Evolutionary conservation across 2,888 invertebrate species (phyloP).

Genomic region (Eudemis profundana): DNA sequence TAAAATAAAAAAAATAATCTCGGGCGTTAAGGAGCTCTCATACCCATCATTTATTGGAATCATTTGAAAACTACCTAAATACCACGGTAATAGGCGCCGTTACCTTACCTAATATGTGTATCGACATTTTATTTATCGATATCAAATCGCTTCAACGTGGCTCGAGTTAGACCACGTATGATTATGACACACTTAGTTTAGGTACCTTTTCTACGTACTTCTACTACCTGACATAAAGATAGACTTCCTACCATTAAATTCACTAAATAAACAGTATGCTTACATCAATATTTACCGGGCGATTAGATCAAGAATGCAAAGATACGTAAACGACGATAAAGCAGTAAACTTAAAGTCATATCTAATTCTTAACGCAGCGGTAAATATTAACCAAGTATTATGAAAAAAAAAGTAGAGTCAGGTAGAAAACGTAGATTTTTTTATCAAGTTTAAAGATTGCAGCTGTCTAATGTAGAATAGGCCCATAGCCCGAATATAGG

Average conservation of each 20-base stretch:
- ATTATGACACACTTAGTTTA: background rate
- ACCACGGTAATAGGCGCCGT: too few relatives aligned
- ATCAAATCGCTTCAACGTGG: too few relatives aligned
- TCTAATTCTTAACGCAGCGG: constrained; percentile 7
- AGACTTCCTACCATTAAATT: constrained; percentile 19
- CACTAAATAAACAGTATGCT: constrained; percentile 4
- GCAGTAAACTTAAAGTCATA: background rate
- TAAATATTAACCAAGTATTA: constrained; percentile 45
- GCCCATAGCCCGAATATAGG: constrained; percentile 61
- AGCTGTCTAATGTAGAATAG: constrained; percentile 61
- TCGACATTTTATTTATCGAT: too few relatives aligned
- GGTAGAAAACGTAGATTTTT: constrained; percentile 58
- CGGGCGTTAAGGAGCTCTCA: too few relatives aligned
- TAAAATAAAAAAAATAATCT: too few relatives aligned
- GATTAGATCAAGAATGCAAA: constrained; percentile 20
- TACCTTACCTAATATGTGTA: too few relatives aligned
- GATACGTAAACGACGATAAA: constrained; percentile 10
- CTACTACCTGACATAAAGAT: constrained; percentile 4
- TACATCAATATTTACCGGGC: constrained; percentile 26
- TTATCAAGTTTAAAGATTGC: constrained; percentile 65
- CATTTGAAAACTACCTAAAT: too few relatives aligned
- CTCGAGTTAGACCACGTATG: too few relatives aligned
- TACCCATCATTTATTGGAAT: too few relatives aligned
- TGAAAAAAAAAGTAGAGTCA: constrained; percentile 63
- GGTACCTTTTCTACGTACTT: background rate